Base-by-base conservation (phyloP, 2,888 invertebrate genomes). In the Amphipoea lucens region DNA sequence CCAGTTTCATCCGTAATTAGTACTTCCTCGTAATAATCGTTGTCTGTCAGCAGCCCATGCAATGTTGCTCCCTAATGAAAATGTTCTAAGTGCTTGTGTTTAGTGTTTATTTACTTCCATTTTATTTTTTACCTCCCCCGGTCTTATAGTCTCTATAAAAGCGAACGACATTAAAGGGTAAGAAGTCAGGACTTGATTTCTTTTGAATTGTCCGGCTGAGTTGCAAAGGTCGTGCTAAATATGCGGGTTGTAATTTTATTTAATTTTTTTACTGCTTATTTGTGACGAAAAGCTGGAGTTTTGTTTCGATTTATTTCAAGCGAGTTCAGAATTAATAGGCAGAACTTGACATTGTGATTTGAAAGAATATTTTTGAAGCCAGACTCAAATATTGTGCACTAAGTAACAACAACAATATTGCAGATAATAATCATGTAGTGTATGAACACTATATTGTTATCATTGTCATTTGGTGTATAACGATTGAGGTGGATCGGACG, bases 61-160 rank as follows among this genome's bases (percentile, higher is more conserved):
- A 96, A 95, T 95, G 94, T 95, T 95, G 86, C 92, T 92, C 92
- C 93, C 93, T 96, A 96, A 96, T 96, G 95, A 96, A 96, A 96
- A 95, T 93, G 93, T 94, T 95, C 94, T 94, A 95, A 96, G 95
- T 95, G 94, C 94, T 94, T 85, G 93, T 94, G 94, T 94, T 96
- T 95, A 95, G 95, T 94, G 94, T 95, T 95, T 95, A 96, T 94
- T 95, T 94, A 94, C 94, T 94, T 95, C 93, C 93, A 95, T 93
- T 95, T 94, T 92, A 92, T 95, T 95, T 95, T 94, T 96, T 93
- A 94, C 88, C 91, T 91, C 88, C 89, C 69, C 57, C 77, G 40
- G 92, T 91, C 92, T 93, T 93, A 93, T 91, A 90, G 90, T 91
- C 90, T 90, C 92, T 92, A 89, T 92, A 90, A 92, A 90, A 92